Percentiles rank a stretch among this genome's conserved stretches.
These are phyloP conservation scores for Epizoanthus fatuus DNA, from an alignment of 92 coral and sea anemone species.

Conservation along the genomic window DNA sequence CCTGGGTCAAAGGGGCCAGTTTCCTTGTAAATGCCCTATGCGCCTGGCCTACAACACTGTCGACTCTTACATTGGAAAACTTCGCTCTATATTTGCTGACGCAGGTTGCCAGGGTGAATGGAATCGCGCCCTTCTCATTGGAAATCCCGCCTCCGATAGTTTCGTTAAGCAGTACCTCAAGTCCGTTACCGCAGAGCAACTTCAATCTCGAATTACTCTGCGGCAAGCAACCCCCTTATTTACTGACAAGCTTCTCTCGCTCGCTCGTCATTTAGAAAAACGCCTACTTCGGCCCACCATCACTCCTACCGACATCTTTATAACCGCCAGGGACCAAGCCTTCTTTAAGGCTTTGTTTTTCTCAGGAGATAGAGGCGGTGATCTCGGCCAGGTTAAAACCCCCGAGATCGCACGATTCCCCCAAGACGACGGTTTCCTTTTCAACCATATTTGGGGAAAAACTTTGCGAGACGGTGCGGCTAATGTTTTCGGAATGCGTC, in stretches of 20 bases:
- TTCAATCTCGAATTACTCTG: constrained; percentile 46
- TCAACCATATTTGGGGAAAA: too few species aligned
- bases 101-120: not conserved
- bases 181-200: constrained; percentile 55
- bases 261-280: constrained; percentile 22
- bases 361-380: not conserved
- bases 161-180: constrained; percentile 54
- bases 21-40: too few species aligned
- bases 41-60: not conserved
- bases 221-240: constrained; percentile 62
- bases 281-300: constrained; percentile 26
- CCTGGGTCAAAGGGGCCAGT: too few species aligned
- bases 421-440: constrained; percentile 1
- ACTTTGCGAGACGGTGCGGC: too few species aligned
- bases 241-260: constrained; percentile 51
- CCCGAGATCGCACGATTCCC: too few species aligned
- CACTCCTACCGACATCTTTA: constrained; percentile 28
- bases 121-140: constrained; percentile 43
- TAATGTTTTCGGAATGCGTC: too few species aligned
- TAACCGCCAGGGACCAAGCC: constrained; percentile 64
- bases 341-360: constrained; percentile 39
- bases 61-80: not conserved
- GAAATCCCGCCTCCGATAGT: constrained; percentile 62
- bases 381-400: too few species aligned
- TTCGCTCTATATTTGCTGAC: not conserved